Base-by-base conservation (phyloP, 2,888 invertebrate species). In the Pyralis farinalis region DNA sequence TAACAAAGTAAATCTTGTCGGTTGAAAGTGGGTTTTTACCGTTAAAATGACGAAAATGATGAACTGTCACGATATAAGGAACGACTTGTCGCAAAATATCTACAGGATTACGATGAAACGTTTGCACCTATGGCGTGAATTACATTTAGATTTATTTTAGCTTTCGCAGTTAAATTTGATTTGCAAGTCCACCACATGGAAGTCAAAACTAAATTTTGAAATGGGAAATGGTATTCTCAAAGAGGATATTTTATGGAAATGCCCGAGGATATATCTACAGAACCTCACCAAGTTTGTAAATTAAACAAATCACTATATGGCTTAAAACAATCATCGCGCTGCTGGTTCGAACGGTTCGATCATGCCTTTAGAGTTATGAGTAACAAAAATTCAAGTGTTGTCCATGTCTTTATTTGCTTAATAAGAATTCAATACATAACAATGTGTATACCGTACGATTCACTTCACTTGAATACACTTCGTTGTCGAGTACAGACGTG, bases 221-320 rank as follows among this genome's bases (percentile, higher is more conserved):
- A n/a, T n/a, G n/a, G n/a, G 54, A 32, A 53, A 55, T 36, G 53
- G 58, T n/a, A 21, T 29, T 9, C 29, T 55, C 12, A 46, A 47
- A 12, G 59, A 53, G 31, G 52, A 55, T 34, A 30, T 30, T 3
- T 30, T 30, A 9, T 30, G 30, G 10, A 30, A 10, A 11, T 30
- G 3, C 30, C 30, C 6, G 11, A 30, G 11, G 30, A 11, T 11
- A 11, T 30, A 1, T 1, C 3, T 4, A 1, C 10, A 11, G 1
- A 12, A 30, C 6, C 6, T 2, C 3, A 11, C 11, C 11, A 30
- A 6, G 30, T 30, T 12, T 66, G 61, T 39, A 64, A 60, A 49
- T 36, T 52, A 44, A 55, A 58, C 39, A 58, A 60, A 40, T 21
- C 56, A 9, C 40, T 59, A 12, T 59, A 62, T 34, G 58, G 53